Evolutionary conservation across 2,888 invertebrate genomes (phyloP).

Genomic region (Cheilosia pagana): DNA sequence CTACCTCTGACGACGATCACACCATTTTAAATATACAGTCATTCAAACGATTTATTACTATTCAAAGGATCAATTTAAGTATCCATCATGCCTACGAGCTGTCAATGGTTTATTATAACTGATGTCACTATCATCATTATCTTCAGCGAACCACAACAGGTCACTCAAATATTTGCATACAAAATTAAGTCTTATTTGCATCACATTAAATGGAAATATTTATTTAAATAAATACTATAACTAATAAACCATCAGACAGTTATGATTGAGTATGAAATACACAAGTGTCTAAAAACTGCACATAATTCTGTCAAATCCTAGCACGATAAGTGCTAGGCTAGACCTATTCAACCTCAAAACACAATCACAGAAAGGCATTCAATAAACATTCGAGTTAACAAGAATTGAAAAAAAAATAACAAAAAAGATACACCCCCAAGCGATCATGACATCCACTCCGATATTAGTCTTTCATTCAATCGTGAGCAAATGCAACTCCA

Average conservation of each 20-base stretch:
- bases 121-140: conserved; percentile 3
- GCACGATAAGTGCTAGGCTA: conserved; percentile 24
- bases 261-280: conserved; percentile 10
- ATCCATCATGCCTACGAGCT: no score
- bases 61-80: no score
- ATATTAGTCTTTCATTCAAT: conserved; percentile 44
- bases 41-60: no score
- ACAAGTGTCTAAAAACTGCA: conserved; percentile 23
- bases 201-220: neutral
- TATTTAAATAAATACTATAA: neutral
- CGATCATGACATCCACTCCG: conserved; percentile 53
- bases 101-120: no score
- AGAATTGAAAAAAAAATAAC: conserved; percentile 9
- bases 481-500: conserved; percentile 57
- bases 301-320: conserved; percentile 33
- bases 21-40: no score
- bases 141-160: neutral
- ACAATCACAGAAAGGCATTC: conserved; percentile 20
- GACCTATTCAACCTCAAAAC: conserved; percentile 38
- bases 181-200: neutral
- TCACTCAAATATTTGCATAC: neutral
- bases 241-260: neutral
- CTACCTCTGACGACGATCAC: no score
- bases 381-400: conserved; percentile 30
- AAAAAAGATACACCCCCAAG: conserved; percentile 50